Conservation (phyloP, 2,113 vertebrate species). For the human region DNA sequence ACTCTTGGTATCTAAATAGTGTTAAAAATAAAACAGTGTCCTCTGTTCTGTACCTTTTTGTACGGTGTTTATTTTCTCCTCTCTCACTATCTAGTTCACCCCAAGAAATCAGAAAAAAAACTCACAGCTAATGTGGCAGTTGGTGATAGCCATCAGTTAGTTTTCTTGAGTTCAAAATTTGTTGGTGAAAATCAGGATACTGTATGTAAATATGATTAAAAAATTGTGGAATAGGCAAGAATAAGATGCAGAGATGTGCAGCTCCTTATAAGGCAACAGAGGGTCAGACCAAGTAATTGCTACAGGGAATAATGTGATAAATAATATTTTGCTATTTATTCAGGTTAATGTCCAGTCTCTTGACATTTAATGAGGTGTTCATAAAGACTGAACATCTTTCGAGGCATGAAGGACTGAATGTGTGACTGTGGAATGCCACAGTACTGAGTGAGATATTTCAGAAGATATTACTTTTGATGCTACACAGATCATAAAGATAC, state of each 20-base stretch:
- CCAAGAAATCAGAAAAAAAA: neutral
- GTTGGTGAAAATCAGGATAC: neutral
- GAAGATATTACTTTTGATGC: too few species aligned
- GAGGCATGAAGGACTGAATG: fast-evolving
- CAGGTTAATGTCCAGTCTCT: neutral
- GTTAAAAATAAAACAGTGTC: too few species aligned
- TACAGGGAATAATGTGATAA: too few species aligned
- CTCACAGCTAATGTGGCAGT: neutral
- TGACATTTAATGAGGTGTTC: neutral
- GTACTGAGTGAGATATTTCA: neutral
- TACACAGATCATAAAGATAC: neutral
- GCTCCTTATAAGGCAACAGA: neutral
- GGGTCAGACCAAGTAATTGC: neutral
- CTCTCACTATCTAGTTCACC: neutral
- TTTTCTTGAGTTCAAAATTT: neutral
- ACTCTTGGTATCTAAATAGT: too few species aligned
- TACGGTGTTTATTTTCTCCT: too few species aligned
- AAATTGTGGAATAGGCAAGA: neutral
- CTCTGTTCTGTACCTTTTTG: too few species aligned
- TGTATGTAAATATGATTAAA: neutral
- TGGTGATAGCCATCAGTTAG: neutral
- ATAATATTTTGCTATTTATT: neutral
- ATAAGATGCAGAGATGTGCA: neutral
- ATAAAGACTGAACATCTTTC: neutral
- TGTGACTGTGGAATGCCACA: neutral